phyloP scores from a whole-genome alignment of 64 coral and sea anemone species.

The Pocillopora damicornis region DNA sequence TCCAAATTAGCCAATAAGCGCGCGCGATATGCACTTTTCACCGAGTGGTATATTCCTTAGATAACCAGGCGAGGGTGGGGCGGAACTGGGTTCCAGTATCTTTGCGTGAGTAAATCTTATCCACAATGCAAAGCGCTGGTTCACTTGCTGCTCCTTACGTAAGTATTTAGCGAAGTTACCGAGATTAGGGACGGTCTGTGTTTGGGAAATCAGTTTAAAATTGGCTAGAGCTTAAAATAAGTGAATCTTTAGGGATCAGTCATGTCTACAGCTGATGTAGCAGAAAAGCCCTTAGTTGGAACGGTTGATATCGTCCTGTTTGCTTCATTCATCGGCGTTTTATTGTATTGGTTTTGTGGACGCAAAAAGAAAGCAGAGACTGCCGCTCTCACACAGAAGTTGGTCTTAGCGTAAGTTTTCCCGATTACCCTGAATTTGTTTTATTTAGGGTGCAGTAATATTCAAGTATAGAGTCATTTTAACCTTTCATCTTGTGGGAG shows the following conservation, averaged over 20 bases:
- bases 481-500: not conserved
- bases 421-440: not conserved
- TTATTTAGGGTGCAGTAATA: not conserved
- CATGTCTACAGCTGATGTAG: slow-evolving; percentile 56
- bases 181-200: too few relatives aligned
- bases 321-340: slow-evolving; percentile 84
- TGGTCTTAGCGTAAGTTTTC: slow-evolving; percentile 64
- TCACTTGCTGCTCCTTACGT: too few relatives aligned
- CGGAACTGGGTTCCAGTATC: too few relatives aligned
- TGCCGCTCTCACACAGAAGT: slow-evolving; percentile 43
- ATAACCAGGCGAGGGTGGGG: too few relatives aligned
- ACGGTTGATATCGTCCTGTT: slow-evolving; percentile 77
- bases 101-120: too few relatives aligned
- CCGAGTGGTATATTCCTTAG: too few relatives aligned
- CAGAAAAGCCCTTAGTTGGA: slow-evolving; percentile 74
- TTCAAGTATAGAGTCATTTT: not conserved
- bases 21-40: too few relatives aligned
- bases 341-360: slow-evolving; percentile 96
- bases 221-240: too few relatives aligned
- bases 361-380: slow-evolving; percentile 67
- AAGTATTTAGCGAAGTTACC: too few relatives aligned
- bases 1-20: too few relatives aligned
- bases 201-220: too few relatives aligned
- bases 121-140: too few relatives aligned
- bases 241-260: not conserved